Evolutionary conservation across 2,113 vertebrate species (phyloP).

Genomic region (Megaceryle maxima): DNA sequence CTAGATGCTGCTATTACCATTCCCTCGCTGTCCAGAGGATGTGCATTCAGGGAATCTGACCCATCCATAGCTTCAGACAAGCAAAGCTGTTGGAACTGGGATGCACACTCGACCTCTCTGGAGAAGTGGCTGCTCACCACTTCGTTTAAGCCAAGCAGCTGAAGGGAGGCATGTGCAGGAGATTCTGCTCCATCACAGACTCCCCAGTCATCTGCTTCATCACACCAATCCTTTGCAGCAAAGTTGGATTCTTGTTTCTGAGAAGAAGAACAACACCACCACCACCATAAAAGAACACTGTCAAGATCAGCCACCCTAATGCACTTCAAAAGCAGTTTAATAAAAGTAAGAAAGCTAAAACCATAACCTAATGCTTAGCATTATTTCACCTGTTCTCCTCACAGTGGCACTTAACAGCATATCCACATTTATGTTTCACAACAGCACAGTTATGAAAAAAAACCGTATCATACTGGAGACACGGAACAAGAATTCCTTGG

Average conservation of each 20-base stretch:
- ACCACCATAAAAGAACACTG: not conserved
- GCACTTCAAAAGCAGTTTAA: not conserved
- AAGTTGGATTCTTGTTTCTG: constrained; percentile 30
- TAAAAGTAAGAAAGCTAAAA: not conserved
- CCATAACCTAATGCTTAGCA: not conserved
- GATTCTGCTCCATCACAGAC: constrained; percentile 27
- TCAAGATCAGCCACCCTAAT: not conserved
- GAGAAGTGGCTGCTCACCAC: not conserved
- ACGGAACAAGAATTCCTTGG: not conserved
- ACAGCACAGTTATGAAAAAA: not conserved
- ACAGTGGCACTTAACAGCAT: not conserved
- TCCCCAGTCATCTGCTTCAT: constrained; percentile 85
- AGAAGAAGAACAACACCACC: not conserved
- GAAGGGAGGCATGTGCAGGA: not conserved
- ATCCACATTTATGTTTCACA: not conserved
- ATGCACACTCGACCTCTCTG: constrained; percentile 47
- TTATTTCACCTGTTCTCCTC: not conserved
- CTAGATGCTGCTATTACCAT: accelerated
- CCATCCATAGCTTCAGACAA: constrained; percentile 1
- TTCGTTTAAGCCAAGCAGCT: not conserved
- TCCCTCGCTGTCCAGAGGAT: not conserved
- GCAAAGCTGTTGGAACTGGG: constrained; percentile 70
- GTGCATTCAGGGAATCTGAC: not conserved
- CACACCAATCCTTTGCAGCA: constrained; percentile 78
- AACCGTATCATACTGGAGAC: not conserved